Percentiles rank a stretch among this genome's conserved stretches.
These are phyloP conservation scores for Heteromurus nitidus DNA, from an alignment of 2,888 invertebrate species.

Conservation along the genomic window DNA sequence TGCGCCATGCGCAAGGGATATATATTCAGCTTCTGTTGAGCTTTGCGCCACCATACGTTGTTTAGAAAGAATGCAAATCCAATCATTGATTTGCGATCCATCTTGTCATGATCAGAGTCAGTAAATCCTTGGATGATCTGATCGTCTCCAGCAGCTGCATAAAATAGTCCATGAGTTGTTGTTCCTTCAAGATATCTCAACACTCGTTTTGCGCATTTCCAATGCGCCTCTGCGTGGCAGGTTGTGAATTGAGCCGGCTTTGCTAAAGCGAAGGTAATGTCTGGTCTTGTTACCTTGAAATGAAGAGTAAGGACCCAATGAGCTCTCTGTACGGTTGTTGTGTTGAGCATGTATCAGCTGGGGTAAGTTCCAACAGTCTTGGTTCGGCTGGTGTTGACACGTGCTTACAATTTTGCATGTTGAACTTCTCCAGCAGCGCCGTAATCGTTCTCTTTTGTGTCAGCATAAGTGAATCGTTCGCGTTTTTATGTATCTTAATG, in stretches of 20 bases:
- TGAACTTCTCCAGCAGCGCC: constrained; percentile 40
- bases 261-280: constrained; percentile 68
- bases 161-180: constrained; percentile 70
- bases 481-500: constrained; percentile 1
- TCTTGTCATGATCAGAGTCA: constrained; percentile 74
- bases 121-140: constrained; percentile 65
- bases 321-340: constrained; percentile 65
- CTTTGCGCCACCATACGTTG: constrained; percentile 62
- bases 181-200: constrained; percentile 73
- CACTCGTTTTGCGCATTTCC: constrained; percentile 63
- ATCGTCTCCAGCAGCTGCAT: constrained; percentile 15
- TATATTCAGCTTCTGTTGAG: constrained; percentile 69
- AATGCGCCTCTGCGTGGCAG: constrained; percentile 64
- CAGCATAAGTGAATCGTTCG: constrained; percentile 30
- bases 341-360: not conserved
- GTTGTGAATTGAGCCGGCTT: constrained; percentile 68
- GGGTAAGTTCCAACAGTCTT: not conserved
- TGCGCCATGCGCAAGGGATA: constrained; percentile 58
- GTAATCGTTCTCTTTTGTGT: constrained; percentile 32
- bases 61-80: constrained; percentile 64
- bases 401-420: constrained; percentile 51
- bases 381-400: constrained; percentile 50
- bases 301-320: constrained; percentile 57
- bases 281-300: constrained; percentile 61
- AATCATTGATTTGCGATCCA: constrained; percentile 70